Percentiles rank a stretch among this genome's conserved stretches.
These are phyloP conservation scores for Wiebesia pumilae DNA, from an alignment of 1,140 invertebrate genomes.

Conservation along the genomic window DNA sequence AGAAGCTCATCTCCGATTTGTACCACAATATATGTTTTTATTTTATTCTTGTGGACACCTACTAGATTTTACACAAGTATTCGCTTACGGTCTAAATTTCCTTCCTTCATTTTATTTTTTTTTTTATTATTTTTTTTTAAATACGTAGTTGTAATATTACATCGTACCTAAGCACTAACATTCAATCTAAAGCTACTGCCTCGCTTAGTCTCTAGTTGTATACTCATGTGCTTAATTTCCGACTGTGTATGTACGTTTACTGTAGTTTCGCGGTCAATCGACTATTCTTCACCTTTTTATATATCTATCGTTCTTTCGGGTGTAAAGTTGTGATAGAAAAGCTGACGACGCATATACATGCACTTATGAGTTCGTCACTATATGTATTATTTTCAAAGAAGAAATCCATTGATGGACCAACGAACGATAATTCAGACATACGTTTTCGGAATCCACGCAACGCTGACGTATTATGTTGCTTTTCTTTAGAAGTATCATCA, in stretches of 20 bases:
- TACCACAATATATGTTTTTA: constrained; percentile 76
- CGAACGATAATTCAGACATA: constrained; percentile 27
- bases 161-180: constrained; percentile 74
- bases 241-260: constrained; percentile 64
- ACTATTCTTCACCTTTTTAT: constrained; percentile 52
- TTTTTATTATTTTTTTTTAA: constrained; percentile 64
- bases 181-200: constrained; percentile 72
- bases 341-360: constrained; percentile 36
- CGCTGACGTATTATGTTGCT: constrained; percentile 12
- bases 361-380: constrained; percentile 33
- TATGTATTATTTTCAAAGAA: constrained; percentile 44
- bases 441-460: constrained; percentile 20
- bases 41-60: constrained; percentile 75
- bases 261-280: constrained; percentile 66
- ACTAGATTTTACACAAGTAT: constrained; percentile 76
- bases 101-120: constrained; percentile 52
- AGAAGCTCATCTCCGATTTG: constrained; percentile 66
- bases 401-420: constrained; percentile 20
- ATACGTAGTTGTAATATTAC: constrained; percentile 74
- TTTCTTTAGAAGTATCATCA: constrained; percentile 18
- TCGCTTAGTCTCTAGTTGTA: constrained; percentile 72
- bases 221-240: constrained; percentile 73
- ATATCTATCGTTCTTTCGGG: constrained; percentile 35
- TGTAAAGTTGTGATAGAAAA: constrained; percentile 51
- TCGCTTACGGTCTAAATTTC: constrained; percentile 72